Percentiles rank a stretch among this genome's conserved stretches.
phyloP scores from a whole-genome alignment of 1,140 invertebrate species.

The Argopecten irradians region DNA sequence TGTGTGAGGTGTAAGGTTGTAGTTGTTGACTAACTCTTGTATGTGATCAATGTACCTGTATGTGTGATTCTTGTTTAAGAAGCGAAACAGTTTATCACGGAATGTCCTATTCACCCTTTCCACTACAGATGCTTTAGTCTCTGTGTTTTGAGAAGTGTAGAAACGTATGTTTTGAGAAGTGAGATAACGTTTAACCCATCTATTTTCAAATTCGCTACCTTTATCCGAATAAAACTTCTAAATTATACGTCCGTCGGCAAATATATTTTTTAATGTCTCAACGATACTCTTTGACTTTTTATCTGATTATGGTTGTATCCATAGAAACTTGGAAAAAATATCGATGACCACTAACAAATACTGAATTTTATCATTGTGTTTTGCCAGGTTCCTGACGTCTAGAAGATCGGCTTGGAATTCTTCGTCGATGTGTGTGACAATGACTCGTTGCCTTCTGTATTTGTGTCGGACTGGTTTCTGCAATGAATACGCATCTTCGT shows the following conservation, averaged over 20 bases:
- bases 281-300: no score
- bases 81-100: slow-evolving; percentile 36
- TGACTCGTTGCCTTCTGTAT: slow-evolving; percentile 26
- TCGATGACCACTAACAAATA: slow-evolving; percentile 40
- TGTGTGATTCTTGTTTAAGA: slow-evolving; percentile 30
- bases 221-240: slow-evolving; percentile 30
- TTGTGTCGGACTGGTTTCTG: neutral
- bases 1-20: slow-evolving; percentile 27
- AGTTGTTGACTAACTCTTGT: slow-evolving; percentile 1
- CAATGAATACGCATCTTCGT: slow-evolving; percentile 33
- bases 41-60: slow-evolving; percentile 32
- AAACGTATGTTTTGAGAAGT: no score
- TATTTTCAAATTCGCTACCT: slow-evolving; percentile 45
- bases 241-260: slow-evolving; percentile 26
- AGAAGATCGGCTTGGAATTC: slow-evolving; percentile 38
- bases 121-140: slow-evolving; percentile 42
- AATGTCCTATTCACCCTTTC: slow-evolving; percentile 30
- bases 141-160: slow-evolving; percentile 33
- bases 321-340: slow-evolving; percentile 37
- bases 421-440: neutral
- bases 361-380: no score
- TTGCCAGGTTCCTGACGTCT: no score
- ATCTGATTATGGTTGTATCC: slow-evolving; percentile 29
- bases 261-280: no score
- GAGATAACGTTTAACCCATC: slow-evolving; percentile 33